Evolutionary conservation across 2,888 invertebrate species (phyloP).

Genomic region (Chrysolina haemoptera): DNA sequence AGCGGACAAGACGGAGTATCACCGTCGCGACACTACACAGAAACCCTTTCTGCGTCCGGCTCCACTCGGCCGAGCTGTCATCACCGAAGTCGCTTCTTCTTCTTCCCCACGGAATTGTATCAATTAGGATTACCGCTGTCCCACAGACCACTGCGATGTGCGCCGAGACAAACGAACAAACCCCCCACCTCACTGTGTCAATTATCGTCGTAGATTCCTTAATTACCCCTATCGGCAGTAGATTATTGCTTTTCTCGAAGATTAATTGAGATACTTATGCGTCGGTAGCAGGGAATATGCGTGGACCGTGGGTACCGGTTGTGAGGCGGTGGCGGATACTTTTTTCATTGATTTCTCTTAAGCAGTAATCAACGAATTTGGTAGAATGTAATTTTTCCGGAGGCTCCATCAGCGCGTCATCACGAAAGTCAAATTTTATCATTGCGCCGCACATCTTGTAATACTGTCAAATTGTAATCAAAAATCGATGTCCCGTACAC

Average conservation of each 20-base stretch:
- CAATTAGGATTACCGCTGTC: slow-evolving; percentile 64
- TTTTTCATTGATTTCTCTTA: neutral
- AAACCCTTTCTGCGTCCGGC: slow-evolving; percentile 70
- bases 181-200: slow-evolving; percentile 31
- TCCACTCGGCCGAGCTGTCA: slow-evolving; percentile 66
- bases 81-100: slow-evolving; percentile 30
- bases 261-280: slow-evolving; percentile 34
- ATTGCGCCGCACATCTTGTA: no score
- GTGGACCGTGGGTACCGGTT: neutral
- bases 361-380: no score
- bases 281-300: slow-evolving; percentile 11
- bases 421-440: no score
- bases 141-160: slow-evolving; percentile 33
- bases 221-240: slow-evolving; percentile 49
- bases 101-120: slow-evolving; percentile 63
- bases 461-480: no score
- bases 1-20: slow-evolving; percentile 53
- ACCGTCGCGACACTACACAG: slow-evolving; percentile 68
- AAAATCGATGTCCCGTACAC: no score
- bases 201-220: slow-evolving; percentile 48
- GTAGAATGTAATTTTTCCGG: neutral
- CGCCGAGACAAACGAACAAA: slow-evolving; percentile 28
- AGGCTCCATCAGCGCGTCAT: no score
- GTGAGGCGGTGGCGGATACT: neutral
- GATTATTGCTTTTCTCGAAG: slow-evolving; percentile 43